Evolutionary conservation across 2,888 invertebrate species (phyloP).

Genomic region (Arctia plantaginis): DNA sequence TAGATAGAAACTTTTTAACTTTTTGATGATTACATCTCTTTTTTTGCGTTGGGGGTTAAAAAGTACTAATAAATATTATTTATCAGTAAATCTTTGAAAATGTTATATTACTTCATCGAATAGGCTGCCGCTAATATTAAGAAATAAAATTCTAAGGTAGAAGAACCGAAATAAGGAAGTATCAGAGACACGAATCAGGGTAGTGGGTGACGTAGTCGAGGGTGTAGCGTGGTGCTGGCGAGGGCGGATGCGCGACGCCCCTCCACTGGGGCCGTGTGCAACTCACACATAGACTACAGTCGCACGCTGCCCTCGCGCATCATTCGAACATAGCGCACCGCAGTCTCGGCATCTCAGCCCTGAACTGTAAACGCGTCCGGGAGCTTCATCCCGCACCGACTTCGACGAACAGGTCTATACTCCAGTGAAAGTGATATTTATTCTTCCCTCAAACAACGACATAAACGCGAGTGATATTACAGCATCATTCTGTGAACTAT

Average conservation of each 20-base stretch:
- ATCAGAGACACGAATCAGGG: slow-evolving; percentile 26
- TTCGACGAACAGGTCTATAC: slow-evolving; percentile 85
- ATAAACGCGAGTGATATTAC: slow-evolving; percentile 77
- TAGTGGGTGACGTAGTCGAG: slow-evolving; percentile 29
- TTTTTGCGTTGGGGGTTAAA: background rate
- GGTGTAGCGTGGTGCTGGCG: slow-evolving; percentile 49
- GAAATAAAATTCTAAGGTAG: background rate
- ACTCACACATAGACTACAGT: slow-evolving; percentile 83
- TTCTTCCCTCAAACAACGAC: slow-evolving; percentile 56
- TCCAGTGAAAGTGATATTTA: slow-evolving; percentile 78
- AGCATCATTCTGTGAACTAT: slow-evolving; percentile 79
- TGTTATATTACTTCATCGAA: background rate
- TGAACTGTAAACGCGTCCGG: slow-evolving; percentile 83
- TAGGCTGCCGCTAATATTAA: background rate
- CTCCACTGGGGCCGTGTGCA: slow-evolving; percentile 86
- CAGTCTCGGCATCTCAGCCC: slow-evolving; percentile 83
- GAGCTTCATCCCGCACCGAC: slow-evolving; percentile 85
- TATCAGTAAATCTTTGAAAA: background rate
- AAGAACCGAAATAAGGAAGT: background rate
- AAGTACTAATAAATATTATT: background rate
- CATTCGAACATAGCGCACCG: slow-evolving; percentile 86
- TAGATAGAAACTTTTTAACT: too few relatives aligned
- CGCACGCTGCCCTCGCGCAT: slow-evolving; percentile 80
- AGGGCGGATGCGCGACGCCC: slow-evolving; percentile 68
- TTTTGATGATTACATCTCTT: too few relatives aligned